A percentile compares a stretch with the other conserved stretches of the same genome.
These are phyloP conservation scores for Calyptomena viridis DNA, from an alignment of 2,113 vertebrate species.

Conservation along the genomic window DNA sequence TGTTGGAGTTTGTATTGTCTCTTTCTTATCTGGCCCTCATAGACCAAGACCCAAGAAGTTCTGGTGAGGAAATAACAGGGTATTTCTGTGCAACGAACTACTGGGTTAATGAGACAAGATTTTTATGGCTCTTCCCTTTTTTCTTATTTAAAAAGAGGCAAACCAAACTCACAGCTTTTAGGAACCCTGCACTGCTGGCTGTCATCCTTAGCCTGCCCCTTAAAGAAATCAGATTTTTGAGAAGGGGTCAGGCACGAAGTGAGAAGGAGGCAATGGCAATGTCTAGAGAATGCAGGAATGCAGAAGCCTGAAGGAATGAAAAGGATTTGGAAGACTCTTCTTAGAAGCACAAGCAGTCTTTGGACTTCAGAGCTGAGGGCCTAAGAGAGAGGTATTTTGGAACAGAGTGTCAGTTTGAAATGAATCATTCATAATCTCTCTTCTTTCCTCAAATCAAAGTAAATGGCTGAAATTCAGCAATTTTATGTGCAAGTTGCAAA, in stretches of 20 bases:
- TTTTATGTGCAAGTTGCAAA: neutral
- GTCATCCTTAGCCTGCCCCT: neutral
- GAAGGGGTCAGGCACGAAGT: neutral
- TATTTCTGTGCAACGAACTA: neutral
- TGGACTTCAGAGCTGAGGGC: neutral
- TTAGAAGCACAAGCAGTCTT: neutral
- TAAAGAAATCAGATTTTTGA: neutral
- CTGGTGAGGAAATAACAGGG: neutral
- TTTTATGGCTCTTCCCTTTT: neutral
- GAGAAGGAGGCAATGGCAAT: neutral
- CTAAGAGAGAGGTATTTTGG: neutral
- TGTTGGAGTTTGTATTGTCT: neutral
- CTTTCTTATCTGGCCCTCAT: neutral
- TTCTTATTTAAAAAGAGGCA: neutral
- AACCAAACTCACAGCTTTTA: neutral
- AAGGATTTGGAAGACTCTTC: neutral
- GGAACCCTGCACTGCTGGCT: neutral
- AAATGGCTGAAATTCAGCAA: neutral
- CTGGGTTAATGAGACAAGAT: neutral
- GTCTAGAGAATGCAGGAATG: neutral
- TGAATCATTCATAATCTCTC: neutral
- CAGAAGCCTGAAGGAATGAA: neutral
- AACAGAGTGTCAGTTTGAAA: neutral
- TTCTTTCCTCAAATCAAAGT: neutral
- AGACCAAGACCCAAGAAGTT: neutral